Percentiles rank a stretch among this genome's conserved stretches.
Conservation (phyloP, 2,888 invertebrate species). For the Crossocerus cetratus region DNA sequence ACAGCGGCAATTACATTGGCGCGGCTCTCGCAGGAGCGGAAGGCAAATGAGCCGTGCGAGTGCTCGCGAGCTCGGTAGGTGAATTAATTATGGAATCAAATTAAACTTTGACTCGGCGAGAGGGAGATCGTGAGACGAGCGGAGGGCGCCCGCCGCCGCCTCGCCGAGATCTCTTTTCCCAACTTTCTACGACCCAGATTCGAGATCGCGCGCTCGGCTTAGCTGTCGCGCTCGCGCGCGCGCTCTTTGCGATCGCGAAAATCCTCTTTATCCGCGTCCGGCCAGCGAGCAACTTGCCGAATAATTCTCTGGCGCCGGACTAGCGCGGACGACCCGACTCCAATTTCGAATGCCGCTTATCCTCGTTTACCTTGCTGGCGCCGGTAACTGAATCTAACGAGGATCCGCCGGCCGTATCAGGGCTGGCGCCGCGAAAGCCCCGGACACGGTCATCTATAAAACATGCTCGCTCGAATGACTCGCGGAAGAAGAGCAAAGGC, state of each 20-base stretch:
- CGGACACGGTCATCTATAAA: slow-evolving; percentile 64
- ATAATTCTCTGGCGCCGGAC: slow-evolving; percentile 39
- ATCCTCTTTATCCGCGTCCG: slow-evolving; percentile 30
- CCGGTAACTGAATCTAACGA: slow-evolving; percentile 18
- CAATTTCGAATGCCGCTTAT: slow-evolving; percentile 40
- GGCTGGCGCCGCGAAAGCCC: slow-evolving; percentile 55
- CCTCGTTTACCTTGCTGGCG: slow-evolving; percentile 22
- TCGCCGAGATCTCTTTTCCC: slow-evolving; percentile 14
- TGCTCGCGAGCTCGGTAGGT: slow-evolving; percentile 9
- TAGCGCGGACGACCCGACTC: not conserved
- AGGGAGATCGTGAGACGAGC: not conserved
- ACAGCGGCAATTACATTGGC: not conserved
- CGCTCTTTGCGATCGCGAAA: slow-evolving; percentile 20
- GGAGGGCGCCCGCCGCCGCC: not conserved
- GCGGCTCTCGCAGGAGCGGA: not conserved
- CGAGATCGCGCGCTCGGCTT: not conserved
- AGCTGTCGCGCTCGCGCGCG: no score
- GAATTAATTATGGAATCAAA: slow-evolving; percentile 30
- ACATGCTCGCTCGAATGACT: slow-evolving; percentile 47
- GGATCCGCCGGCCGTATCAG: slow-evolving; percentile 25
- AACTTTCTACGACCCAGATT: slow-evolving; percentile 53
- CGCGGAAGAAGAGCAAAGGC: slow-evolving; percentile 10
- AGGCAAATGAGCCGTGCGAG: not conserved
- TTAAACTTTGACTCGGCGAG: slow-evolving; percentile 14
- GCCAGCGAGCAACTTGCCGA: slow-evolving; percentile 34